A percentile compares a stretch with the other conserved stretches of the same genome.
These are phyloP conservation scores for Tetropium fuscum DNA, from an alignment of 2,888 invertebrate genomes.

Conservation along the genomic window DNA sequence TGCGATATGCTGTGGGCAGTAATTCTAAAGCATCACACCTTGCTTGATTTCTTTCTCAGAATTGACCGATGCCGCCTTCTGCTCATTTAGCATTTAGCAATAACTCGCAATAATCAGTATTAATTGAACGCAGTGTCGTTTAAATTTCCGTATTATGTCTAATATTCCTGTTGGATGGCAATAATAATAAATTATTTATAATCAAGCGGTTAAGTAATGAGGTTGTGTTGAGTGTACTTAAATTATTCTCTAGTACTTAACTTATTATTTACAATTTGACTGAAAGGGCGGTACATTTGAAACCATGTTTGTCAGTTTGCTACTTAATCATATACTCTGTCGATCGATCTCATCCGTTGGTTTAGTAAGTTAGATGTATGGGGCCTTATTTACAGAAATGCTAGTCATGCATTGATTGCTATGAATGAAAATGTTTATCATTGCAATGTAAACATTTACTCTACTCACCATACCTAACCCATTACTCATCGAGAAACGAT, in stretches of 20 bases:
- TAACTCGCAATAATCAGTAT: conserved; percentile 70
- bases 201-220: conserved; percentile 38
- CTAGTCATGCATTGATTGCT: too few relatives aligned
- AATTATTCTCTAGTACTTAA: conserved; percentile 50
- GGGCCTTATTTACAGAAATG: conserved; percentile 37
- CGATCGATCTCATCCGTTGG: conserved; percentile 53
- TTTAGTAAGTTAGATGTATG: conserved; percentile 31
- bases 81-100: conserved; percentile 67
- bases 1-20: conserved; percentile 56
- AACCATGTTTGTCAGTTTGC: conserved; percentile 42
- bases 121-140: conserved; percentile 48
- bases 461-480: too few relatives aligned
- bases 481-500: too few relatives aligned
- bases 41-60: conserved; percentile 32
- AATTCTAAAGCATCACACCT: conserved; percentile 40
- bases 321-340: conserved; percentile 49
- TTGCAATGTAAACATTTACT: too few relatives aligned
- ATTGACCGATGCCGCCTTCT: conserved; percentile 43
- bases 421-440: too few relatives aligned
- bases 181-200: conserved; percentile 47
- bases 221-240: conserved; percentile 57
- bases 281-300: conserved; percentile 50
- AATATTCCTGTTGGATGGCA: conserved; percentile 54
- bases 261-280: conserved; percentile 50
- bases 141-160: conserved; percentile 40